These are phyloP conservation scores for Xanthostigma xanthostigma DNA, from an alignment of 2,888 invertebrate genomes.

Conservation along the genomic window DNA sequence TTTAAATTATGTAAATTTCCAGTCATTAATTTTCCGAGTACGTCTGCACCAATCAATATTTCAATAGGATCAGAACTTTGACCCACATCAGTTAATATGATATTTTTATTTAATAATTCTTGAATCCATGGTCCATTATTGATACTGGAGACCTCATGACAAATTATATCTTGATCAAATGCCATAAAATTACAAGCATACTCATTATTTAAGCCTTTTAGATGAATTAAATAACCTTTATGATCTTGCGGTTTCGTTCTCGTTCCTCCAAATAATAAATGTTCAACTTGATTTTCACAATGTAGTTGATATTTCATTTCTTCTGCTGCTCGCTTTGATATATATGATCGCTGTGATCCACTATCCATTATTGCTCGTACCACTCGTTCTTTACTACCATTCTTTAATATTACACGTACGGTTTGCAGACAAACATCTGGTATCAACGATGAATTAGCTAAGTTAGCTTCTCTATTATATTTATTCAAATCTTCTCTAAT, in stretches of 20 bases:
- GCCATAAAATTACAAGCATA: no score
- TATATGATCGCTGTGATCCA: conserved; percentile 9
- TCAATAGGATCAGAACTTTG: no score
- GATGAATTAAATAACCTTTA: no score
- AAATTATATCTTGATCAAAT: conserved; percentile 1
- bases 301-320: conserved; percentile 3
- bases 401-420: conserved; percentile 1
- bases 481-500: no score
- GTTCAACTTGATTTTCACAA: conserved; percentile 1
- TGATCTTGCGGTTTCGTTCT: no score
- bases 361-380: conserved; percentile 7
- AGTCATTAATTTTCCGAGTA: conserved; percentile 10
- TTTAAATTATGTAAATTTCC: conserved; percentile 5
- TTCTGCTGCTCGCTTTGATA: conserved; percentile 5
- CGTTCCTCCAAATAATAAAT: neutral
- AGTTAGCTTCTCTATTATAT: no score
- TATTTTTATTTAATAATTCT: neutral
- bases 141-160: neutral
- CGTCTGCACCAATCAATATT: conserved; percentile 10
- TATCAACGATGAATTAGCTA: no score
- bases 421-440: conserved; percentile 4
- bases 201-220: no score
- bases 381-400: neutral
- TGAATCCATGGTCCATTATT: no score
- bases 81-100: no score